phyloP scores from a whole-genome alignment of 2,888 invertebrate genomes.

The Melinaea marsaeus region DNA sequence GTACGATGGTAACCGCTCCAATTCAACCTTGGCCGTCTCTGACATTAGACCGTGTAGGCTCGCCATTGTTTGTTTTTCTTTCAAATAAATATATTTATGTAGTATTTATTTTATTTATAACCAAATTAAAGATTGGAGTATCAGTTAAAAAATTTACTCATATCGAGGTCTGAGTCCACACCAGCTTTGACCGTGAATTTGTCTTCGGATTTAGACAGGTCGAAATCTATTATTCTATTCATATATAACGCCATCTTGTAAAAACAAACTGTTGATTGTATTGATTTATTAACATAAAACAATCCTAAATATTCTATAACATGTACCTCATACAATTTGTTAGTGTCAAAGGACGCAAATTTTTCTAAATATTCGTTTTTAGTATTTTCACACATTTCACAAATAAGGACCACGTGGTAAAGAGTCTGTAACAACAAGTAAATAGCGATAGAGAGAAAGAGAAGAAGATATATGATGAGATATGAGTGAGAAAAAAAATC shows the following conservation, averaged over 20 bases:
- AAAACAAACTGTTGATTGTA: not conserved
- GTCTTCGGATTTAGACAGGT: constrained; percentile 77
- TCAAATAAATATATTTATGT: constrained; percentile 5
- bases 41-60: constrained; percentile 85
- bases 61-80: constrained; percentile 83
- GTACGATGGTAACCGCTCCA: constrained; percentile 81
- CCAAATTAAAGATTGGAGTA: not conserved
- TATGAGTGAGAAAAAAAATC: too few species aligned
- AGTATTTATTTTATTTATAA: too few species aligned
- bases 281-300: not conserved
- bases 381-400: constrained; percentile 79
- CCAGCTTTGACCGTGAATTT: constrained; percentile 86
- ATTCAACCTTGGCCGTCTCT: constrained; percentile 83
- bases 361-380: constrained; percentile 71
- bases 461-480: too few species aligned
- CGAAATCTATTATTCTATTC: constrained; percentile 85
- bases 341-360: constrained; percentile 67
- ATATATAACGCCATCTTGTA: constrained; percentile 81
- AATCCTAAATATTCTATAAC: not conserved
- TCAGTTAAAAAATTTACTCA: constrained; percentile 70
- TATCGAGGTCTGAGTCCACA: constrained; percentile 86
- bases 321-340: constrained; percentile 71
- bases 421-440: constrained; percentile 72
- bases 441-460: not conserved
- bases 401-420: constrained; percentile 82